Conservation (phyloP, 92 coral and sea anemone genomes). For the Umimayanthus kanabou region DNA sequence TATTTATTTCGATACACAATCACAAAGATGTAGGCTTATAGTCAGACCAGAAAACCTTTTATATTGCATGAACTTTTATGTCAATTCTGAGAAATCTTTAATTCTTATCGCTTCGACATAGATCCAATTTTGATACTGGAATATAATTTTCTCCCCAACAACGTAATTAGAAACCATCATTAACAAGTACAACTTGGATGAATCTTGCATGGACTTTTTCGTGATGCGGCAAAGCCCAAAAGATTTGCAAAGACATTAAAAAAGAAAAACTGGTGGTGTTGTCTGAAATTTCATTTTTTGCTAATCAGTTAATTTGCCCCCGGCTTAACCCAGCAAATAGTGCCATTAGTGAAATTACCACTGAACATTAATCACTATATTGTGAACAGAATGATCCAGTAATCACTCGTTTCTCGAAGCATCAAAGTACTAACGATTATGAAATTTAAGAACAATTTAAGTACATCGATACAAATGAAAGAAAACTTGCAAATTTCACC, state of each 20-base stretch:
- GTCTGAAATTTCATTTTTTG: too few species aligned
- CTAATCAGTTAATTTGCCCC: too few species aligned
- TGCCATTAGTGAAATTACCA: not conserved
- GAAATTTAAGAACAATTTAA: not conserved
- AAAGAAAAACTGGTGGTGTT: not conserved
- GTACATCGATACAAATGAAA: not conserved
- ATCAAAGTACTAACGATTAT: not conserved
- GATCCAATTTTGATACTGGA: not conserved
- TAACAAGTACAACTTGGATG: not conserved
- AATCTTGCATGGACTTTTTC: not conserved
- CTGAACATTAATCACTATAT: not conserved
- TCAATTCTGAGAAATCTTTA: not conserved
- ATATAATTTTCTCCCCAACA: not conserved
- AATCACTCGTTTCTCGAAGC: not conserved
- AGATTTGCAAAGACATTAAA: not conserved
- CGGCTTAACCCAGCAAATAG: not conserved
- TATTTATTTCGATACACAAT: too few species aligned
- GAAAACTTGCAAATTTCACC: not conserved
- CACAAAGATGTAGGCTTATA: not conserved
- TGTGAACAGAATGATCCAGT: not conserved
- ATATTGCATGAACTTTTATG: not conserved
- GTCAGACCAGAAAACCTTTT: too few species aligned
- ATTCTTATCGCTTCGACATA: not conserved
- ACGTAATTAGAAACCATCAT: not conserved
- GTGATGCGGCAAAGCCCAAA: not conserved